phyloP scores from a whole-genome alignment of 2,797 vertebrate genomes.

The Hoplostethus mediterraneus region DNA sequence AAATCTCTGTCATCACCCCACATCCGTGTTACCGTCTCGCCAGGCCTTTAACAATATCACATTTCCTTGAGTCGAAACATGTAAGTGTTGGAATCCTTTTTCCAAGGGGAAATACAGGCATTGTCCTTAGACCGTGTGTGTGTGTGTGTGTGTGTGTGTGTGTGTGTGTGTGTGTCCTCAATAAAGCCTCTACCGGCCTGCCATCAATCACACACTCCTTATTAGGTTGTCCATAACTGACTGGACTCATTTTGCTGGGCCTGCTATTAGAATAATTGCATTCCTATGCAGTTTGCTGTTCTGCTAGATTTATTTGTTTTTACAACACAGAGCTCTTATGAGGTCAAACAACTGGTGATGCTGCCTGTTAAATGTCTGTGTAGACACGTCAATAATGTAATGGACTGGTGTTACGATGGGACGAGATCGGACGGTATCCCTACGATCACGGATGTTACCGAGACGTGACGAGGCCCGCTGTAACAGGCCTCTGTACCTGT shows the following conservation, averaged over 20 bases:
- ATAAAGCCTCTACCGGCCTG: constrained; percentile 50
- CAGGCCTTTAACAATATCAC: constrained; percentile 52
- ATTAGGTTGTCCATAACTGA: constrained; percentile 80
- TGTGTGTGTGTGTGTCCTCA: constrained; percentile 20
- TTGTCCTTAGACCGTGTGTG: neutral
- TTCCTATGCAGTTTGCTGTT: constrained; percentile 70
- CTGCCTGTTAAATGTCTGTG: constrained; percentile 63
- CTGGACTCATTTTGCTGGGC: constrained; percentile 70
- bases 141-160: neutral
- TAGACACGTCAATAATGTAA: constrained; percentile 55
- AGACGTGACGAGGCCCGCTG: constrained; percentile 8
- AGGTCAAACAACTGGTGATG: constrained; percentile 76
- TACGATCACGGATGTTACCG: neutral
- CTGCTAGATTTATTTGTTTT: constrained; percentile 78
- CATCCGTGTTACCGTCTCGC: constrained; percentile 38
- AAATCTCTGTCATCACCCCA: constrained; percentile 36
- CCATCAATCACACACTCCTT: constrained; percentile 78
- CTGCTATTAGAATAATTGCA: constrained; percentile 84
- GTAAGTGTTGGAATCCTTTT: constrained; percentile 50
- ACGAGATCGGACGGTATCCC: constrained; percentile 30
- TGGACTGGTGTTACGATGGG: constrained; percentile 33
- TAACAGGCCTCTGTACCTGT: constrained; percentile 7
- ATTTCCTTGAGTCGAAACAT: constrained; percentile 35
- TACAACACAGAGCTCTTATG: constrained; percentile 69
- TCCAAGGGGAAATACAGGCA: constrained; percentile 52